These are phyloP conservation scores for Papilio elwesi DNA, from an alignment of 2,888 invertebrate species.

Conservation along the genomic window DNA sequence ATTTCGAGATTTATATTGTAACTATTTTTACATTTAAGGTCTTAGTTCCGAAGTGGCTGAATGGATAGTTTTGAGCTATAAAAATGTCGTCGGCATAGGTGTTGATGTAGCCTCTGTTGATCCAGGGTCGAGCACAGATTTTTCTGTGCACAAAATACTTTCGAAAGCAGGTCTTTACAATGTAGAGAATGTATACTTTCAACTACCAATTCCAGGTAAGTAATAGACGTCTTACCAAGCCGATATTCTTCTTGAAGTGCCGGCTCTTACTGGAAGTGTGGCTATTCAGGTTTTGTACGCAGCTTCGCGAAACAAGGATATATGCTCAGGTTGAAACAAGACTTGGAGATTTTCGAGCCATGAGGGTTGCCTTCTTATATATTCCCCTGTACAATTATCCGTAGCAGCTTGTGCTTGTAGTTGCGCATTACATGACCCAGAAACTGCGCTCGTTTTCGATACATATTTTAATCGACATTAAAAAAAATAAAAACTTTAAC, in stretches of 20 bases:
- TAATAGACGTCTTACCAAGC: neutral
- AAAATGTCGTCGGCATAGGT: slow-evolving; percentile 86
- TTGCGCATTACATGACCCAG: too few species aligned
- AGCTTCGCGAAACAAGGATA: too few species aligned
- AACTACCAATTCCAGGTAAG: slow-evolving; percentile 71
- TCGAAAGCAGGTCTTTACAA: slow-evolving; percentile 79
- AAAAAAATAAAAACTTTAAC: too few species aligned
- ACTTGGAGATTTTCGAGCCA: too few species aligned
- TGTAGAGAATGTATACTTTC: slow-evolving; percentile 86
- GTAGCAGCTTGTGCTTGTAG: too few species aligned
- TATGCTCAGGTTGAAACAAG: too few species aligned
- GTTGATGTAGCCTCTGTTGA: slow-evolving; percentile 87
- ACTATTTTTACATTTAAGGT: slow-evolving; percentile 60
- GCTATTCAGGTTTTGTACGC: too few species aligned
- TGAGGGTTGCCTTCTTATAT: too few species aligned
- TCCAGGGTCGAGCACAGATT: slow-evolving; percentile 69
- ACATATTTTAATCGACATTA: too few species aligned
- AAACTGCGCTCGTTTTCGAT: too few species aligned
- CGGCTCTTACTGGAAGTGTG: neutral
- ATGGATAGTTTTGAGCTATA: slow-evolving; percentile 82
- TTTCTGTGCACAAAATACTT: slow-evolving; percentile 60
- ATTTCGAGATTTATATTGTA: neutral
- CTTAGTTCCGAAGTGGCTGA: slow-evolving; percentile 84
- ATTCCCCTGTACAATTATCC: too few species aligned
- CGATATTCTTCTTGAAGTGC: neutral